Evolutionary conservation across 2,113 vertebrate species (phyloP), one percentile per base, ranked within the genome.

Genomic region (Agelaius tricolor): DNA sequence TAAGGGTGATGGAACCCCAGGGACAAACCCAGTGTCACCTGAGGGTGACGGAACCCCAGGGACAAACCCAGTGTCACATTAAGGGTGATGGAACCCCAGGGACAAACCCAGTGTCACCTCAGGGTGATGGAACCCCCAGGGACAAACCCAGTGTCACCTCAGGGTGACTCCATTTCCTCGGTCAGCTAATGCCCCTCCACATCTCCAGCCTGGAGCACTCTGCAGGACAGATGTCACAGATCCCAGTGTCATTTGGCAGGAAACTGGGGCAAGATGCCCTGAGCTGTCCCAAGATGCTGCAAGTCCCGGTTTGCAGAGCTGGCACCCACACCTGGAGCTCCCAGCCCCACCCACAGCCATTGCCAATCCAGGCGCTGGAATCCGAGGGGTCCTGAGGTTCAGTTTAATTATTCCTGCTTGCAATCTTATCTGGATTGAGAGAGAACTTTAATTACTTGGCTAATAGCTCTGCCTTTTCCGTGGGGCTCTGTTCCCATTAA

Each of bases 381-480:
- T 23, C 89, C 69, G 41, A 19, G 80, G 72, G 58, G 62, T 52
- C 41, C 4, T 0, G 1, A 63, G 66, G 21, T 57, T 77, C 79
- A 10, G 13, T 75, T 96, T 93, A 96, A 97, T 97, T 96, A 94
- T 6, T 89, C 39, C 89, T 93, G 44, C 61, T 78, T 58, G 30
- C 24, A 63, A 3, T 84, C 73, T 89, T 95, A 82, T 90, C 80
- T 88, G 27, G 67, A n/a, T 89, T 65, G 93, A 91, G 79, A 7
- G n/a, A 84, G 93, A 58, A 19, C 54, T 30, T 75, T 93, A 96
- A 97, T 97, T 97, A 82, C 71, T 94, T 71, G 47, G 13, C 43
- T 94, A 77, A 96, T 79, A 59, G 84, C 78, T 55, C 26, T 26
- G 54, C 62, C 72, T 84, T 47, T 75, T 96, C 73, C 73, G 1